phyloP scores from a whole-genome alignment of 2,888 invertebrate species.

The Pristionchus maxplancki region DNA sequence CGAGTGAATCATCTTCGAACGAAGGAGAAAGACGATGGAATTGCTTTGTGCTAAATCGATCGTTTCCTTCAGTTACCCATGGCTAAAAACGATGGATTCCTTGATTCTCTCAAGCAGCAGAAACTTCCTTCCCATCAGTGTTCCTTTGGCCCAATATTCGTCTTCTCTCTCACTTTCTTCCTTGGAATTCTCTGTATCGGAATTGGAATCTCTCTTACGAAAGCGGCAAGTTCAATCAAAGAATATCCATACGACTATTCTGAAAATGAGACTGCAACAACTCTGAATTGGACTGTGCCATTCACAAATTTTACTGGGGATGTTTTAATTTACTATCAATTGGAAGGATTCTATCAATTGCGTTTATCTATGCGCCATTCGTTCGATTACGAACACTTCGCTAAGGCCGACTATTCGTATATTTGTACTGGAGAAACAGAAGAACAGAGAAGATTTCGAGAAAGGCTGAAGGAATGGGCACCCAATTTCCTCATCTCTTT shows the following conservation, averaged over 20 bases:
- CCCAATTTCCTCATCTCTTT: too few species aligned
- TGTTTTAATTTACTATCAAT: not conserved
- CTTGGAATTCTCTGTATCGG: conserved; percentile 8
- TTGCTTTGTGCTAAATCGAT: not conserved
- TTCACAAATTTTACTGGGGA: not conserved
- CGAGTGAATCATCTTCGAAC: not conserved
- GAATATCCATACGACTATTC: not conserved
- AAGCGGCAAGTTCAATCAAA: not conserved
- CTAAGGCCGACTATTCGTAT: not conserved
- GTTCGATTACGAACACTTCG: not conserved
- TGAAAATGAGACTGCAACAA: not conserved
- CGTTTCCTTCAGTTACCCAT: not conserved
- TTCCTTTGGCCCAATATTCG: not conserved
- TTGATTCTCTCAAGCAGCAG: not conserved
- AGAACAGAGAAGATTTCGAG: not conserved
- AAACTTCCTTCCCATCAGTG: conserved; percentile 10
- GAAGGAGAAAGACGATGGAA: not conserved
- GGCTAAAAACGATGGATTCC: not conserved
- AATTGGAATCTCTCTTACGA: not conserved
- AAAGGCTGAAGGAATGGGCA: not conserved
- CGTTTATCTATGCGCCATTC: not conserved
- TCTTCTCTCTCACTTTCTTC: not conserved
- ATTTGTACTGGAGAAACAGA: conserved; percentile 5
- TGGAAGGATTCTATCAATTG: not conserved
- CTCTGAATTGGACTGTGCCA: too few species aligned